Conservation (phyloP, 2,113 vertebrate species). For the Sapajus apella region DNA sequence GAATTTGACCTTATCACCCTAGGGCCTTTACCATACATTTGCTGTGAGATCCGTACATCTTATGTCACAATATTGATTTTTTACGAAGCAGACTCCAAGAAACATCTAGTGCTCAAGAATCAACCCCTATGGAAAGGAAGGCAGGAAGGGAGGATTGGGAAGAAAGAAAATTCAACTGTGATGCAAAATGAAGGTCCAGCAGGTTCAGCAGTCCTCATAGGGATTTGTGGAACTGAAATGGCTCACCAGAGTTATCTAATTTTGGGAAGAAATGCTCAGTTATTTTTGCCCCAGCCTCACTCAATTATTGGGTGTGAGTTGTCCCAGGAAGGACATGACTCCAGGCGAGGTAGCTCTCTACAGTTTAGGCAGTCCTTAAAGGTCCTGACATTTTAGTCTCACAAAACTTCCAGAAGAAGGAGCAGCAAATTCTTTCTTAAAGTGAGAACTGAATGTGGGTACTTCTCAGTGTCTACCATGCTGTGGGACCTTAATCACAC, state of each 20-base stretch:
- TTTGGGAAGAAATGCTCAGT: not conserved
- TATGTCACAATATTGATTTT: not conserved
- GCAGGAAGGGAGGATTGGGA: not conserved
- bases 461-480: not conserved
- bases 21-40: not conserved
- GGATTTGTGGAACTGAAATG: not conserved
- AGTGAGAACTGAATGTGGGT: rapidly evolving
- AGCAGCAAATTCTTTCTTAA: not conserved
- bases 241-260: too few relatives aligned
- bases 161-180: not conserved
- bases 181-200: not conserved
- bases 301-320: not conserved
- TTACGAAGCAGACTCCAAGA: not conserved
- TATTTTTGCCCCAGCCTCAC: not conserved
- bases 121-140: not conserved
- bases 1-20: not conserved
- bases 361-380: not conserved
- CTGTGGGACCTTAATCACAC: not conserved
- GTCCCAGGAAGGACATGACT: not conserved
- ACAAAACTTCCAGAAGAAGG: not conserved
- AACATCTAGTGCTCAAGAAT: not conserved
- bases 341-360: not conserved
- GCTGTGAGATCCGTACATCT: not conserved
- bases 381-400: rapidly evolving
- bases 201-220: not conserved